Evolutionary conservation across 2,888 invertebrate genomes (phyloP).

Genomic region (Meiosimyza decipiens): DNA sequence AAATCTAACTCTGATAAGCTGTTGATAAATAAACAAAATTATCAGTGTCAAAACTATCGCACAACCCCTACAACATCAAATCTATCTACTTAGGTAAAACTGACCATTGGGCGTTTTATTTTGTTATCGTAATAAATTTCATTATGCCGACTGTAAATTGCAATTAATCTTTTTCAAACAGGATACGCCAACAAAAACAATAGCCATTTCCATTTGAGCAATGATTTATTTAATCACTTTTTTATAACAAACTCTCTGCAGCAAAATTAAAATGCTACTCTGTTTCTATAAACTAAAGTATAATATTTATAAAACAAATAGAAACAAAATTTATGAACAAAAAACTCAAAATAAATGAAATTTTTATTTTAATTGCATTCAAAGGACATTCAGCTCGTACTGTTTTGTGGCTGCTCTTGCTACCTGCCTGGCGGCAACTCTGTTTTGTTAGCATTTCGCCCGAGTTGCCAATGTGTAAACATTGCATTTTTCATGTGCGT

Average conservation of each 20-base stretch:
- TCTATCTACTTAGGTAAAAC: not conserved
- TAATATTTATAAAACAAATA: not conserved
- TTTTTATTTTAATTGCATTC: too few species aligned
- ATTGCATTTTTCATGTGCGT: too few species aligned
- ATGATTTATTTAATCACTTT: not conserved
- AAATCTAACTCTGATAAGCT: not conserved
- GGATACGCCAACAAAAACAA: not conserved
- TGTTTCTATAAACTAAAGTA: not conserved
- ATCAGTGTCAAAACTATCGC: not conserved
- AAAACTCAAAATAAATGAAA: too few species aligned
- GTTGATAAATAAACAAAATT: not conserved
- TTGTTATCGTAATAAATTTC: conserved; percentile 8
- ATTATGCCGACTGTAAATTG: not conserved
- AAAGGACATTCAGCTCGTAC: too few species aligned
- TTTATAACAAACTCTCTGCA: not conserved
- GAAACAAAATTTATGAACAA: too few species aligned
- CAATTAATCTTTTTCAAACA: conserved; percentile 6
- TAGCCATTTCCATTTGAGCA: too few species aligned
- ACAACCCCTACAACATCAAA: not conserved
- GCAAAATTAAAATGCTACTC: not conserved
- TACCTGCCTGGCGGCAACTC: too few species aligned
- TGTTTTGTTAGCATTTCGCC: too few species aligned
- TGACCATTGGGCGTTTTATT: conserved; percentile 8
- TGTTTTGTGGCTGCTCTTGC: too few species aligned
- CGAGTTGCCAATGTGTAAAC: too few species aligned